Evolutionary conservation across 2,888 invertebrate genomes (phyloP), one percentile per base, ranked within the genome.

Genomic region (Drosophila fungiperda): DNA sequence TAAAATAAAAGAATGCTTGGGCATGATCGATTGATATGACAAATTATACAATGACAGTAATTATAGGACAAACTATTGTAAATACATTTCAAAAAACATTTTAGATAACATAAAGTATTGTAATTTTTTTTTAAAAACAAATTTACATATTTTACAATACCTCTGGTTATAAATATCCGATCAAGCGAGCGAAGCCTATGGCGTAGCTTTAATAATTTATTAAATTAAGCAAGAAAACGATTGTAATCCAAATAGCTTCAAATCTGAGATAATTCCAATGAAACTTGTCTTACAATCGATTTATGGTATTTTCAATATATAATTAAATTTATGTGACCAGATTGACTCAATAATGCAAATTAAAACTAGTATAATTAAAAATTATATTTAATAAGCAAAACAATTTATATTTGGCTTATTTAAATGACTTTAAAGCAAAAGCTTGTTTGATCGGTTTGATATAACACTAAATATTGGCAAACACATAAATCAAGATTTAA

Each of bases 1-100:
- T 81, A 81, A 80, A 75, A 74, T 74, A 55, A 63, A 53, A 73
- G 64, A 80, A 83, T 81, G 73, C 64, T 85, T 69, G 68, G 73
- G 77, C 72, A 80, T 82, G 75, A 77, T 53, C 33, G 48, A 35
- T 68, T 48, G 35, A 50, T 26, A 36, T 26, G n/a, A n/a, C 32
- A 33, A 53, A 68, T 33, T 29, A 32, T 11, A 11, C 45, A 8
- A 15, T 3, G 23, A 23, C 23, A 23, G 15, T 23, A 45, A 45
- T 45, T 23, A 4, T 23, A 15, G 4, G 15, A 23, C 23, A 45
- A 45, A 23, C 15, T 23, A 15, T 45, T 23, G 23, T 7, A 15
- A 45, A 23, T 15, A 45, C 15, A 23, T 45, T 23, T 45, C 23
- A 15, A 38, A 17, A 23, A 23, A 12, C 20, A 12, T 20, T 0